Evolutionary conservation across 1,140 invertebrate genomes (phyloP), one percentile per base, ranked within the genome.

Genomic region (Musca domestica): DNA sequence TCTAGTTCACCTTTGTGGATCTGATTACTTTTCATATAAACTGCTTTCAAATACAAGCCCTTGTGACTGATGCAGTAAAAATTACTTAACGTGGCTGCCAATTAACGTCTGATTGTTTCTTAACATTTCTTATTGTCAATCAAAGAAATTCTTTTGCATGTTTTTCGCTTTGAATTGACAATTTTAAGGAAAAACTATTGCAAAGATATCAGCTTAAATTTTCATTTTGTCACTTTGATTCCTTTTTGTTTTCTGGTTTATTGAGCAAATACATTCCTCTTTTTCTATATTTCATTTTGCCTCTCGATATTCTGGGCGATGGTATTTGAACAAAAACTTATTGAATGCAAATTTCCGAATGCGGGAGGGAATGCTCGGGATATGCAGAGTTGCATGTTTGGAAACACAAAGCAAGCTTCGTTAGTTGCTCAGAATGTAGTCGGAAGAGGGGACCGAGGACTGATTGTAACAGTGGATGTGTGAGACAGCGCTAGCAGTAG

Each of bases 401-500:
- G 17, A 30, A n/a, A 61, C 17, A 61, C 56, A 34, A 61, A 61
- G 56, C n/a, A 61, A 61, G 56, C n/a, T 61, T 61, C 56, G 56
- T 61, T 61, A 20, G 56, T 34, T 61, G 52, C 3, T 56, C 23
- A 41, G 34, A 41, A 12, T 41, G 34, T 9, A 7, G 34, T 41
- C 12, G 34, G 34, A 41, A 12, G 34, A 9, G 34, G 10, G 34
- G 10, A 41, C 10, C 12, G 34, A 12, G 6, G 34, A 12, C 34
- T 41, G 34, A 10, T 10, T 41, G 12, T 41, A 12, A 41, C 34
- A 41, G 34, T 41, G 12, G 34, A 41, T 41, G 34, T 41, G 12
- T 30, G 34, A 5, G 22, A 20, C 20, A 54, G 25, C 54, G 27
- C 25, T 58, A n/a, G 23, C 30, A 61, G 27, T 61, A 61, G 56